Percentiles rank a stretch among this genome's conserved stretches.
Conservation (phyloP, 2,888 invertebrate genomes). For the Latrodectus elegans region DNA sequence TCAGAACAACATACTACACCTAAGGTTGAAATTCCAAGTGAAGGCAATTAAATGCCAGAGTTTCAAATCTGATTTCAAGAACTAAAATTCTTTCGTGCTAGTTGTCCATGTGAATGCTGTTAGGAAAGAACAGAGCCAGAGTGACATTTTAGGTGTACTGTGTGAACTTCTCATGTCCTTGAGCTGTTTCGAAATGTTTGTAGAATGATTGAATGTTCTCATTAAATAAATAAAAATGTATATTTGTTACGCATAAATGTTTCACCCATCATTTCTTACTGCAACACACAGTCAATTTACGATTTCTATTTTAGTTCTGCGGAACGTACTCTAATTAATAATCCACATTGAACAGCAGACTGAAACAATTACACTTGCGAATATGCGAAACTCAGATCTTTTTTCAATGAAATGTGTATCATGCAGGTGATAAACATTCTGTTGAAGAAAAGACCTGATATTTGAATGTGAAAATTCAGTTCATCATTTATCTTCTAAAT, state of each 20-base stretch:
- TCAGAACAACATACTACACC: not conserved
- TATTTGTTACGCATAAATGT: conserved; percentile 63
- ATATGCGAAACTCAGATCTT: too few species aligned
- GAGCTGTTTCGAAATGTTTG: conserved; percentile 62
- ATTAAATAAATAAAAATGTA: conserved; percentile 65
- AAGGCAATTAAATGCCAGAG: not conserved
- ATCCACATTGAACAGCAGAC: too few species aligned
- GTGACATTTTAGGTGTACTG: conserved; percentile 32
- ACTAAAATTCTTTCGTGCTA: not conserved
- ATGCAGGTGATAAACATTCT: too few species aligned
- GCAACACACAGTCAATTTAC: not conserved
- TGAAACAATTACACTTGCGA: too few species aligned
- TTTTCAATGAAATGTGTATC: too few species aligned
- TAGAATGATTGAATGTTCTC: conserved; percentile 67
- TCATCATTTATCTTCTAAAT: too few species aligned
- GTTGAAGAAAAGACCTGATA: too few species aligned
- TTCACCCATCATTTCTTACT: not conserved
- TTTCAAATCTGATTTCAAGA: not conserved
- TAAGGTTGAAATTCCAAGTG: not conserved
- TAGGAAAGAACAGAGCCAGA: not conserved
- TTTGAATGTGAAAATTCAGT: too few species aligned
- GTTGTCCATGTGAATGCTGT: not conserved
- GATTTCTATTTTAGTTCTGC: too few species aligned
- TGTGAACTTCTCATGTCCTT: conserved; percentile 47
- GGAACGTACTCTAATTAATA: too few species aligned